Conservation (phyloP, 2,888 invertebrate species). For the Diplolepis rosae region DNA sequence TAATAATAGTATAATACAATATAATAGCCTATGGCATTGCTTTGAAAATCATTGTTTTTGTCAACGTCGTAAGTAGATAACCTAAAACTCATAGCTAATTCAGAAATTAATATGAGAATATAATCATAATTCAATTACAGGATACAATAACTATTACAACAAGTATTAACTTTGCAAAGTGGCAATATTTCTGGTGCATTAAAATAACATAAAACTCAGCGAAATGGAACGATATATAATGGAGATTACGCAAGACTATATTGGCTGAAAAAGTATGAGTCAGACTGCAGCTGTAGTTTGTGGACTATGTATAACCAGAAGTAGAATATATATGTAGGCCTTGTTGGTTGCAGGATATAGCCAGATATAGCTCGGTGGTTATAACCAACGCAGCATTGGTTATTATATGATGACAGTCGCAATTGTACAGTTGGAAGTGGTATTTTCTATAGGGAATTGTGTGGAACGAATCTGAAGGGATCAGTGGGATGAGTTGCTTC, state of each 20-base stretch:
- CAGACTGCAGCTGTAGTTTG: conserved; percentile 3
- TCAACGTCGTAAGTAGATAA: too few relatives aligned
- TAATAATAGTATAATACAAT: too few relatives aligned
- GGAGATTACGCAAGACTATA: neutral
- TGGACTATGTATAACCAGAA: conserved; percentile 15
- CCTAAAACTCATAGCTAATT: too few relatives aligned
- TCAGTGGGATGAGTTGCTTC: conserved; percentile 20
- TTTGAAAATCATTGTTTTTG: too few relatives aligned
- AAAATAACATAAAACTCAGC: neutral
- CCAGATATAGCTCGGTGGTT: conserved; percentile 16
- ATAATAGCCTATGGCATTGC: too few relatives aligned
- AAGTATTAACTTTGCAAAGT: too few relatives aligned
- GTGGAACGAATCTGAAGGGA: conserved; percentile 35
- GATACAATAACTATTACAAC: too few relatives aligned
- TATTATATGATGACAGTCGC: conserved; percentile 47
- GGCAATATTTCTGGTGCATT: neutral
- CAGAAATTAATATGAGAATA: too few relatives aligned
- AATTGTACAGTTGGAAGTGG: conserved; percentile 58
- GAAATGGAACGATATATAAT: neutral
- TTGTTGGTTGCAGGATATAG: neutral
- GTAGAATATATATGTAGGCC: neutral
- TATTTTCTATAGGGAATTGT: conserved; percentile 50
- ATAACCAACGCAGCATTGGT: conserved; percentile 14
- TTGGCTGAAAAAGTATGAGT: neutral
- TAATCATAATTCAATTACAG: too few relatives aligned